These are phyloP conservation scores for Coranthus polyacanthus DNA, from an alignment of 2,797 vertebrate species.

Conservation along the genomic window DNA sequence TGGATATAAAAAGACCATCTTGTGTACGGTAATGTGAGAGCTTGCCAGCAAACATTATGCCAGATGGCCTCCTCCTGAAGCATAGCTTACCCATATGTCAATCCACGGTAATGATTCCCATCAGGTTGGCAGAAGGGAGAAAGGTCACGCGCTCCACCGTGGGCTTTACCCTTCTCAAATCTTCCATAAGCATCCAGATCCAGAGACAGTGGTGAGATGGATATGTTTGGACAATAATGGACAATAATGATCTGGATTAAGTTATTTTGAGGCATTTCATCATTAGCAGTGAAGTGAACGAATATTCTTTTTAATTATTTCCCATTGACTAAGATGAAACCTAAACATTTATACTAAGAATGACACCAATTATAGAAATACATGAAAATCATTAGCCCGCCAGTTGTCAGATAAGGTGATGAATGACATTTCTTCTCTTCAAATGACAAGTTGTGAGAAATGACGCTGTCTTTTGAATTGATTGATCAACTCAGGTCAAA, in stretches of 20 bases:
- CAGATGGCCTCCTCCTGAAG: slow-evolving; percentile 76
- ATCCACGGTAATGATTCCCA: slow-evolving; percentile 64
- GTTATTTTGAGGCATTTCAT: not conserved
- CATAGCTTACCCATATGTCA: slow-evolving; percentile 72
- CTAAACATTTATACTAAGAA: not conserved
- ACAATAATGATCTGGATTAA: not conserved
- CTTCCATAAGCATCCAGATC: slow-evolving; percentile 15
- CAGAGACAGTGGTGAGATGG: not conserved
- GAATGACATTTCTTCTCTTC: slow-evolving; percentile 21
- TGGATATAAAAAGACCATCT: slow-evolving; percentile 57
- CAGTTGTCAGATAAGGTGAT: slow-evolving; percentile 14
- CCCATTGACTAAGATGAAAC: not conserved
- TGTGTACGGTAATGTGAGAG: slow-evolving; percentile 53
- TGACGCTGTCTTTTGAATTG: slow-evolving; percentile 19
- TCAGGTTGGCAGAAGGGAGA: slow-evolving; percentile 54
- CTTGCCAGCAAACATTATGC: slow-evolving; percentile 59
- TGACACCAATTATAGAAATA: not conserved
- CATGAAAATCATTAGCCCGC: not conserved
- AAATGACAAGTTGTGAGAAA: slow-evolving; percentile 30
- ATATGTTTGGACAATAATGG: not conserved
- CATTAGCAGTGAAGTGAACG: no score
- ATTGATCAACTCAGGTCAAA: slow-evolving; percentile 49
- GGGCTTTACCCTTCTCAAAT: slow-evolving; percentile 14
- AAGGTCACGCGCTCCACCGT: slow-evolving; percentile 35
- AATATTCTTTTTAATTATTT: not conserved